Evolutionary conservation across 2,888 invertebrate genomes (phyloP).

Genomic region (Belgica antarctica): DNA sequence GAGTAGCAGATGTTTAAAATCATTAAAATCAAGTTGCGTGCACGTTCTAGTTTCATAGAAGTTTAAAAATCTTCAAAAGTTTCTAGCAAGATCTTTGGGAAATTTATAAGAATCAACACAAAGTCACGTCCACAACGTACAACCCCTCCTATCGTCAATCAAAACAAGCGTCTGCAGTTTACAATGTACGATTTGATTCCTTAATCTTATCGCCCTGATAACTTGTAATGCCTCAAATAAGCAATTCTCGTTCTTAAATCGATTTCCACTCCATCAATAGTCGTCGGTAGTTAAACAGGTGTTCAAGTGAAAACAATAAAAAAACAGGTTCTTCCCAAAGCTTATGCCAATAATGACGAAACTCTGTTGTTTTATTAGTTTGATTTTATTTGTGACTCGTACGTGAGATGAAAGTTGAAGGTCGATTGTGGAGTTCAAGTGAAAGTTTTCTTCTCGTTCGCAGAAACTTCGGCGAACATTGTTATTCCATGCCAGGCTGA

Average conservation of each 20-base stretch:
- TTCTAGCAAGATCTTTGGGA: too few relatives aligned
- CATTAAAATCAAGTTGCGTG: too few relatives aligned
- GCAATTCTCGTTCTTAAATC: neutral
- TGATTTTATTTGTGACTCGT: neutral
- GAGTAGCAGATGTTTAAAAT: too few relatives aligned
- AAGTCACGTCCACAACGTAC: too few relatives aligned
- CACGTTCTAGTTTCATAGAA: too few relatives aligned
- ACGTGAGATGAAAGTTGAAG: neutral
- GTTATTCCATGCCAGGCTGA: constrained; percentile 50
- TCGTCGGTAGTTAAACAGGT: neutral
- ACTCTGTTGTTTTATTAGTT: neutral
- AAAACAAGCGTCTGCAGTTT: neutral
- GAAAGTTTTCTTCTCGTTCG: too few relatives aligned
- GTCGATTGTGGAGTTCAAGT: neutral
- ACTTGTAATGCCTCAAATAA: neutral
- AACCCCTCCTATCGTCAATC: too few relatives aligned
- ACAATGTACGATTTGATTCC: neutral
- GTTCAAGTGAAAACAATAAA: neutral
- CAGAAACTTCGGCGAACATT: neutral
- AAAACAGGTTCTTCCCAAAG: neutral
- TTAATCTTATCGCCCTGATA: constrained; percentile 4
- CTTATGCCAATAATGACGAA: neutral
- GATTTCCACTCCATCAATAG: neutral
- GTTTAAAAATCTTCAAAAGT: too few relatives aligned
- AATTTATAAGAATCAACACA: too few relatives aligned